Percentiles rank a stretch among this genome's conserved stretches.
These are phyloP conservation scores for Mormyrops boulengeri DNA, from an alignment of 2,797 vertebrate genomes.

Conservation along the genomic window DNA sequence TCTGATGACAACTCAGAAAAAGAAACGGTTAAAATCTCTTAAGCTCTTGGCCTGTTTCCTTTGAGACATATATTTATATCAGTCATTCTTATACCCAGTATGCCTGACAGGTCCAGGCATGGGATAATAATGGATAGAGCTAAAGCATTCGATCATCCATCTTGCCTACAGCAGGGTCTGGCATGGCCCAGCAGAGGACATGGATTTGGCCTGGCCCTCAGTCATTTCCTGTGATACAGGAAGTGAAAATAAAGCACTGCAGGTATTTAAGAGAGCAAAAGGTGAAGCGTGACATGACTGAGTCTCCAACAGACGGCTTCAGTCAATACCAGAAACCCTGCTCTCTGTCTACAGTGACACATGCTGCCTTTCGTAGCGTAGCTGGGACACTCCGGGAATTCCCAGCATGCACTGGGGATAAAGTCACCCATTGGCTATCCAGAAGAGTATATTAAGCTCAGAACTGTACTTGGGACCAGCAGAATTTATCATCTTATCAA, in stretches of 20 bases:
- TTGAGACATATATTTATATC: not conserved
- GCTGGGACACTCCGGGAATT: not conserved
- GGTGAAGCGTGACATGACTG: not conserved
- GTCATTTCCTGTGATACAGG: not conserved
- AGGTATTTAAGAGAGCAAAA: not conserved
- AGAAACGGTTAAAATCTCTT: not conserved
- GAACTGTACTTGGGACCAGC: not conserved
- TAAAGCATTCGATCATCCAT: not conserved
- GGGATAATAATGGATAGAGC: not conserved
- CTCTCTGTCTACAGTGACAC: not conserved
- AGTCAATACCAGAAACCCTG: not conserved
- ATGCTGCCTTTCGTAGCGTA: not conserved
- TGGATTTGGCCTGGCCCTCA: not conserved
- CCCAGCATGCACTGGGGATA: conserved; percentile 2
- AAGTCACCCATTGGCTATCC: not conserved
- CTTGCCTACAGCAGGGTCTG: not conserved
- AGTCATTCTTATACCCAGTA: not conserved
- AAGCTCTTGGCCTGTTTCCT: not conserved
- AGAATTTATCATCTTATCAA: not conserved
- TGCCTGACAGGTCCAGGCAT: not conserved
- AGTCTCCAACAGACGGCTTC: not conserved
- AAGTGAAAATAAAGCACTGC: not conserved
- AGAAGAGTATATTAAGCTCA: not conserved
- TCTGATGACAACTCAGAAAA: not conserved
- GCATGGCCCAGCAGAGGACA: not conserved